Base-by-base conservation (phyloP, 2,797 vertebrate genomes). In the Eulemur coronatus region DNA sequence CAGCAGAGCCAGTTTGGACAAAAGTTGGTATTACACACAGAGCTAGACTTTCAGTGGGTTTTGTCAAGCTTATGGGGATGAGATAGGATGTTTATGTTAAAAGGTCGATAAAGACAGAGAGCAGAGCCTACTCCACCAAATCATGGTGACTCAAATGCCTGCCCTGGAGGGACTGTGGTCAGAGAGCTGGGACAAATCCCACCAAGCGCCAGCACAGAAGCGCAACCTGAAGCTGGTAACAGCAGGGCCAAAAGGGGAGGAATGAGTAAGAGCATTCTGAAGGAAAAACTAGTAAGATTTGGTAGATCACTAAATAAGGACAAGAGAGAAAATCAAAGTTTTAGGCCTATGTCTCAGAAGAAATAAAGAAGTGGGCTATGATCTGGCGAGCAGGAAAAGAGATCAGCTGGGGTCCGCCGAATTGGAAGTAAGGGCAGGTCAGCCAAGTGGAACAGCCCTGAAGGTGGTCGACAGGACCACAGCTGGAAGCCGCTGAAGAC, bases 11-110 rank as follows among this genome's bases (percentile, higher is more conserved):
- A 38, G 28, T 46, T 43, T 59, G 0, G 5, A 46, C n/a, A 79
- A 38, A n/a, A 24, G 4, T 6, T 22, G 33, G 50, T 3, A 1
- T 4, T 7, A 10, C 4, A 38, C 14, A 41, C 67, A 52, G 0
- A 12, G 7, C 57, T 1, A 67, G 4, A 5, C 2, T 9, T 1
- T 14, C 12, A 12, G 73, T 2, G 33, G 63, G 33, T 7, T 13
- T 28, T 30, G 7, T 3, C 38, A 46, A 78, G 81, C 12, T 41
- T n/a, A 15, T 14, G 30, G 41, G 20, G 57, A 72, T 1, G 5
- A 38, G 48, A 8, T 5, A 24, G 41, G 75, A 61, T 3, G 2
- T 2, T 33, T 22, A 52, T 0, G 4, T 20, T 33, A 3, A 52
- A 70, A 59, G 18, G 18, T 2, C 4, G 24, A 28, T 15, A 26